These are phyloP conservation scores for Dasyprocta punctata DNA, from an alignment of 2,113 vertebrate species.

Conservation along the genomic window DNA sequence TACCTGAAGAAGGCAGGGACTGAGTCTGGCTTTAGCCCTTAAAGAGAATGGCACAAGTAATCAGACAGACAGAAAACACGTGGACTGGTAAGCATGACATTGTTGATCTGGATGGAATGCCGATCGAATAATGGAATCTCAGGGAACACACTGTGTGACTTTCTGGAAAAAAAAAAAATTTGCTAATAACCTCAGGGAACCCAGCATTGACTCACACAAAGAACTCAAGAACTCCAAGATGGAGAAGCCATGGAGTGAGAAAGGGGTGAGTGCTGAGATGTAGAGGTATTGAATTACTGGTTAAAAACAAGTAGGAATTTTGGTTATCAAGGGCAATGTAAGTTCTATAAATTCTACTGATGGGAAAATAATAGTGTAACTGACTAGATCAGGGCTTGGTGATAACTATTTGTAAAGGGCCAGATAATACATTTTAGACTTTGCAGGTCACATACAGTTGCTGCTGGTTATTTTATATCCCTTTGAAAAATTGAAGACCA, in stretches of 20 bases:
- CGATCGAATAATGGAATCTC: background rate
- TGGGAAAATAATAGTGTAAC: background rate
- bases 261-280: accelerated
- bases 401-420: background rate
- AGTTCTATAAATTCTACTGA: background rate
- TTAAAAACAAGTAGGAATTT: background rate
- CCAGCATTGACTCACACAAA: background rate
- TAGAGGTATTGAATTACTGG: accelerated
- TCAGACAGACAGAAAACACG: background rate
- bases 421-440: background rate
- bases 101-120: background rate
- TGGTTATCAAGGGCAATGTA: background rate
- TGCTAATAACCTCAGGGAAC: background rate
- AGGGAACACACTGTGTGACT: background rate
- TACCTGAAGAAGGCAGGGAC: too few species aligned
- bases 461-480: background rate
- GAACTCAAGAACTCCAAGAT: background rate
- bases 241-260: background rate
- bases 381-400: background rate
- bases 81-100: background rate
- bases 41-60: background rate
- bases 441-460: background rate
- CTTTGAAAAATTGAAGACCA: background rate
- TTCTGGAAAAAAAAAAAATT: background rate
- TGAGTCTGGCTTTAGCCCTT: background rate